phyloP scores from a whole-genome alignment of 2,888 invertebrate species.

The Lasioglossum marginatum region DNA sequence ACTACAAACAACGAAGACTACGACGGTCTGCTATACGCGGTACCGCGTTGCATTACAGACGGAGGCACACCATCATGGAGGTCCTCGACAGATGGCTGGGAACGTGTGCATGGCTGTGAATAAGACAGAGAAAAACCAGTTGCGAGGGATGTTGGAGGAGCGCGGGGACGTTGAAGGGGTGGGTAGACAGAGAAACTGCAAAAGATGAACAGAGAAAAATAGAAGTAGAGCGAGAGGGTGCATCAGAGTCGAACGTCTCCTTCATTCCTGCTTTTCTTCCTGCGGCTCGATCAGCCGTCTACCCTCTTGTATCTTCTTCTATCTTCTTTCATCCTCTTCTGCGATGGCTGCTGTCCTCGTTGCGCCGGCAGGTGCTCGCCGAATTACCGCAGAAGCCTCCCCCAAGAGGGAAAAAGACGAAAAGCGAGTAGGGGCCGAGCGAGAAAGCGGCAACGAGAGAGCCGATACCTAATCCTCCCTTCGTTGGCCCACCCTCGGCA shows the following conservation, averaged over 20 bases:
- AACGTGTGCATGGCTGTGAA: conserved; percentile 17
- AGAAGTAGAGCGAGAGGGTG: no score
- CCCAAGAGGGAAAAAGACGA: conserved; percentile 44
- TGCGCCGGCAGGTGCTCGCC: conserved; percentile 49
- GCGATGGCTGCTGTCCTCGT: not conserved
- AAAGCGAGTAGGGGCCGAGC: conserved; percentile 32
- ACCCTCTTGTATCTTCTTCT: not conserved
- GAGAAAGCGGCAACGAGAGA: conserved; percentile 53
- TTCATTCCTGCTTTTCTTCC: not conserved
- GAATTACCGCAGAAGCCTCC: conserved; percentile 59
- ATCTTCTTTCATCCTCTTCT: conserved; percentile 9
- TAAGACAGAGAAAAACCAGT: conserved; percentile 28
- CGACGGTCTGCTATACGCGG: not conserved
- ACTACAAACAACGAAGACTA: not conserved
- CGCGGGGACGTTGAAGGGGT: not conserved
- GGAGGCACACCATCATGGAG: not conserved
- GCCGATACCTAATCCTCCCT: conserved; percentile 78
- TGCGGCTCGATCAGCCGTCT: not conserved
- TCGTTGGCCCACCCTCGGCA: conserved; percentile 73
- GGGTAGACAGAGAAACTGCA: not conserved
- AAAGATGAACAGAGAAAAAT: not conserved
- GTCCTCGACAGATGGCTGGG: conserved; percentile 34
- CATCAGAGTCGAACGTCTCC: not conserved
- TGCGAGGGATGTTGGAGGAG: not conserved
- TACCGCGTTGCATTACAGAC: conserved; percentile 43